A percentile compares a stretch with the other conserved stretches of the same genome.
These are phyloP conservation scores for Synchiropus splendidus DNA, from an alignment of 2,113 vertebrate species.

Conservation along the genomic window DNA sequence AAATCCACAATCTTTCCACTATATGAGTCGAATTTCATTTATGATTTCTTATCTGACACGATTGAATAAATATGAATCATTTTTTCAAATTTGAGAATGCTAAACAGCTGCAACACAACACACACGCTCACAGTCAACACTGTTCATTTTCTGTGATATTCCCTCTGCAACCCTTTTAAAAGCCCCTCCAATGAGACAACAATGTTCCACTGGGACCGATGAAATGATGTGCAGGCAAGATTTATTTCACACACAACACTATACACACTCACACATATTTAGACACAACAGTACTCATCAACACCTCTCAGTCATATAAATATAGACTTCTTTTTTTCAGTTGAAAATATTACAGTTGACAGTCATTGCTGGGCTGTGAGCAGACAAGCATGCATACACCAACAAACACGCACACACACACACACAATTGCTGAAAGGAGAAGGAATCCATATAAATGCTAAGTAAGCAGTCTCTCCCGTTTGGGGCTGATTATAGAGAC, in stretches of 20 bases:
- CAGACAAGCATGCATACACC: conserved; percentile 5
- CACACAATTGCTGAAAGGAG: conserved; percentile 12
- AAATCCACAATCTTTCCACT: too few species aligned
- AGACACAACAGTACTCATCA: conserved; percentile 13
- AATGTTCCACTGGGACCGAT: conserved; percentile 23
- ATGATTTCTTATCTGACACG: too few species aligned
- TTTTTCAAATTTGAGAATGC: too few species aligned
- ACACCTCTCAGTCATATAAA: conserved; percentile 5
- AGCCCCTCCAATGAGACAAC: conserved; percentile 31
- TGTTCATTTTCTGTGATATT: conserved; percentile 35
- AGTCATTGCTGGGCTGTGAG: too few species aligned
- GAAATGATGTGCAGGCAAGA: conserved; percentile 32
- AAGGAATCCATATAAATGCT: conserved; percentile 68
- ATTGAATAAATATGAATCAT: too few species aligned
- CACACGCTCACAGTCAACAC: conserved; percentile 2
- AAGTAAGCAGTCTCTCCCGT: conserved; percentile 62
- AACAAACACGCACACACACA: conserved; percentile 1
- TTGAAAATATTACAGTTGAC: too few species aligned
- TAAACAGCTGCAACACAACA: conserved; percentile 3
- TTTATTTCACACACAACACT: conserved; percentile 13
- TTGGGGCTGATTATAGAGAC: conserved; percentile 52
- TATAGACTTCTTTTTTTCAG: conserved; percentile 1
- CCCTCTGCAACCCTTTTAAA: conserved; percentile 31
- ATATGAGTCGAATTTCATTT: too few species aligned
- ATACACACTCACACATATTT: background rate